Percentiles rank a stretch among this genome's conserved stretches.
phyloP scores from a whole-genome alignment of 2,888 invertebrate species.

The Cheilosia scutellata region DNA sequence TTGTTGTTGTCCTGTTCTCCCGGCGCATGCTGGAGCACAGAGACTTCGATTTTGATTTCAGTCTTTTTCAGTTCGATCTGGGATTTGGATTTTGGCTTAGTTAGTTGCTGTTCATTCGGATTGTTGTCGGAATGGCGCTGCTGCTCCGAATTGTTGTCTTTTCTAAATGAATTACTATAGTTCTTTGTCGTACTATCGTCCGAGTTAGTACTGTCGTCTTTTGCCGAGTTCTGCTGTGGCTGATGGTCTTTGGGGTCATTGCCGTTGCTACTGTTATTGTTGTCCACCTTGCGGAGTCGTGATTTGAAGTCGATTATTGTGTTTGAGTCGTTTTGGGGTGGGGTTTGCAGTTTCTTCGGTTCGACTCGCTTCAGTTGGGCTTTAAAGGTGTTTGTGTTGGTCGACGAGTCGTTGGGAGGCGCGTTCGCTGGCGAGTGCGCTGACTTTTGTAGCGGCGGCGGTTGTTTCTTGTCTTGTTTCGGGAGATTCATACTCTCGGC shows the following conservation, averaged over 20 bases:
- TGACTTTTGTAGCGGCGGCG: slow-evolving; percentile 47
- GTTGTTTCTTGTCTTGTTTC: slow-evolving; percentile 81
- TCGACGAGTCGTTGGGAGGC: slow-evolving; percentile 71
- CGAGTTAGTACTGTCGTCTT: slow-evolving; percentile 76
- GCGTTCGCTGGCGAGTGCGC: slow-evolving; percentile 73
- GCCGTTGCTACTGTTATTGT: slow-evolving; percentile 78
- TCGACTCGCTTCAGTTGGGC: slow-evolving; percentile 91
- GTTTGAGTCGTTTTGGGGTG: slow-evolving; percentile 85
- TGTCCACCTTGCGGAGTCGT: slow-evolving; percentile 91
- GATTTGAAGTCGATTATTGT: slow-evolving; percentile 93
- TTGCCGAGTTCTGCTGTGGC: slow-evolving; percentile 75
- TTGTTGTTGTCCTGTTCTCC: slow-evolving; percentile 80
- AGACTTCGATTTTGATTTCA: slow-evolving; percentile 84
- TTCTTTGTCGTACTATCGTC: slow-evolving; percentile 74
- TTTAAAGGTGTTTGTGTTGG: slow-evolving; percentile 86
- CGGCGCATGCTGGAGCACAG: slow-evolving; percentile 72
- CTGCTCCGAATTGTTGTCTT: slow-evolving; percentile 70
- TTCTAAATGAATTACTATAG: slow-evolving; percentile 72
- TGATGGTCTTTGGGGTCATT: slow-evolving; percentile 78
- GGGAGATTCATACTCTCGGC: slow-evolving; percentile 92
- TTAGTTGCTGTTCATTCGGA: slow-evolving; percentile 70
- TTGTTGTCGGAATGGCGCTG: slow-evolving; percentile 65
- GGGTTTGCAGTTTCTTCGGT: slow-evolving; percentile 85
- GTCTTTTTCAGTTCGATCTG: slow-evolving; percentile 82
- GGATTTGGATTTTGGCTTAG: slow-evolving; percentile 75